A percentile compares a stretch with the other conserved stretches of the same genome.
Evolutionary conservation across 2,113 vertebrate genomes (phyloP).

Genomic region (Atlantisia rogersi): DNA sequence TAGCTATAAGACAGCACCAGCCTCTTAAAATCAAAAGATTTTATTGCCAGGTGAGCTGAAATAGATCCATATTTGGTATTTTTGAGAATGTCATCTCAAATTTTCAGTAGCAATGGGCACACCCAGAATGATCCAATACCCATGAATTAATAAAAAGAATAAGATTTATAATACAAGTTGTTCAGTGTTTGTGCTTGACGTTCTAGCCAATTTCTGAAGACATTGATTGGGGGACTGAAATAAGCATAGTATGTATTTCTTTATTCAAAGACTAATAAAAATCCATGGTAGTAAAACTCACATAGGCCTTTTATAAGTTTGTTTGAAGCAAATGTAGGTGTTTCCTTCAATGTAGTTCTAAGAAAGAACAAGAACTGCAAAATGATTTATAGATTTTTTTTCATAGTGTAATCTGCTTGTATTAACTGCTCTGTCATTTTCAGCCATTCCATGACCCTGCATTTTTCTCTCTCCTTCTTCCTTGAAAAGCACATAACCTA

Average conservation of each 20-base stretch:
- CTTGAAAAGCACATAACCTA: fast-evolving
- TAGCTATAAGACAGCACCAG: neutral
- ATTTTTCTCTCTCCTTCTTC: neutral
- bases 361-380: neutral
- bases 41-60: neutral
- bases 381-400: neutral
- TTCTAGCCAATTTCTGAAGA: neutral
- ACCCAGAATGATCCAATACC: neutral
- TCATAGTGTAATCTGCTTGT: neutral
- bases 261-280: neutral
- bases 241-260: neutral
- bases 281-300: neutral
- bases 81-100: neutral
- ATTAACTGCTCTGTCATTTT: neutral
- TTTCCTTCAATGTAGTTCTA: neutral
- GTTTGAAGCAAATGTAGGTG: neutral
- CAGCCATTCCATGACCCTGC: neutral
- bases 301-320: neutral
- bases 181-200: neutral
- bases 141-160: neutral
- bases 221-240: neutral
- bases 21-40: neutral
- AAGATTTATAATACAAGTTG: neutral
- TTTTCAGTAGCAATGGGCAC: neutral
- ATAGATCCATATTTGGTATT: neutral